Evolutionary conservation across 2,797 vertebrate species (phyloP), one percentile per base, ranked within the genome.

Genomic region (Tragelaphus oryx): DNA sequence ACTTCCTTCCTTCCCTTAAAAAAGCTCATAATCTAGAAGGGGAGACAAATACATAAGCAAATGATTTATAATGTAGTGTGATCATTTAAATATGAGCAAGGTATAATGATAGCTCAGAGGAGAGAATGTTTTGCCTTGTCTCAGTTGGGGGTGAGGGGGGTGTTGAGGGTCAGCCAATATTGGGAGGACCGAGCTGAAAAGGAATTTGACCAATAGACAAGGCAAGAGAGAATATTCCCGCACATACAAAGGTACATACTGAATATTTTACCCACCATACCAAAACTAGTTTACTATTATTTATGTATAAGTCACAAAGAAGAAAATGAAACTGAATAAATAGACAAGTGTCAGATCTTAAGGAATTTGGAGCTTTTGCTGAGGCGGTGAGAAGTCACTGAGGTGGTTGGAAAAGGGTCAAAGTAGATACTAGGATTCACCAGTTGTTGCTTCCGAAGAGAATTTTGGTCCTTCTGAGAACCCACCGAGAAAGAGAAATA

Each of bases 381-480:
- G 46, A 93, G 48, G 57, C 33, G 54, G 30, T 82, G 20, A 91
- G 55, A 95, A 82, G 41, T 55, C 76, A 41, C 60, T 75, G 14
- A 33, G 28, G 20, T 62, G 22, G 37, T 26, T 92, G 55, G 80
- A 33, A 62, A 82, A 86, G 68, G n/a, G 14, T 93, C 33, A 20
- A 30, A 30, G n/a, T 41, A 59, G 33, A 24, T 81, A 71, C 26
- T 37, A 26, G 33, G 86, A 81, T 90, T 74, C 44, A 26, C 41
- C 33, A 44, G 1, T 88, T 76, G 24, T 79, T 92, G 12, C 33
- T 75, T 76, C 89, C 55, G 88, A 71, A 87, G 33, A 76, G 78
- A 88, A 88, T 87, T 81, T 92, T 81, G 81, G 5, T 85, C 17
- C n/a, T 87, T 87, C 24, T 24, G 92, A 46, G 62, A 96, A 14